These are phyloP conservation scores for Oreohelix idahoensis DNA, from an alignment of 1,140 invertebrate species.

Conservation along the genomic window DNA sequence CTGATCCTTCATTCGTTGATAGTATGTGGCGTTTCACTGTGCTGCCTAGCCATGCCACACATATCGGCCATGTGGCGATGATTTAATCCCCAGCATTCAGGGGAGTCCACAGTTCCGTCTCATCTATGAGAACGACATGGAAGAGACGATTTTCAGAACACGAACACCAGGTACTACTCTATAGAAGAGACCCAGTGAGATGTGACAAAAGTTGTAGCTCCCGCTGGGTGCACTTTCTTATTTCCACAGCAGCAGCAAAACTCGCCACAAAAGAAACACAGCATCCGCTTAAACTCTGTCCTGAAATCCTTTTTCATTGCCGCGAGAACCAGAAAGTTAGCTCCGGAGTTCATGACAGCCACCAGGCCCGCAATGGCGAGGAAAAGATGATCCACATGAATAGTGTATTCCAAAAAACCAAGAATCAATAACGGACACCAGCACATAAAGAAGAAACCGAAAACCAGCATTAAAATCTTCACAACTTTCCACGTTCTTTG, in stretches of 20 bases:
- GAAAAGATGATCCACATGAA: slow-evolving; percentile 18
- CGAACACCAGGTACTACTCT: too few relatives aligned
- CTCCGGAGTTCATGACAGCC: slow-evolving; percentile 24
- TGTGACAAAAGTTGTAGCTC: neutral
- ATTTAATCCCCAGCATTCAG: too few relatives aligned
- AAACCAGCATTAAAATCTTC: slow-evolving; percentile 14
- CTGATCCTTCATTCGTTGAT: too few relatives aligned
- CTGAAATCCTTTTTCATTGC: slow-evolving; percentile 35
- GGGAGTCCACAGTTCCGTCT: too few relatives aligned
- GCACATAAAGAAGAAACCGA: slow-evolving; percentile 19
- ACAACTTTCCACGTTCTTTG: neutral
- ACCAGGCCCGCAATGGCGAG: neutral
- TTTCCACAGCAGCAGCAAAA: neutral
- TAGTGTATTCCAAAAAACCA: slow-evolving; percentile 17
- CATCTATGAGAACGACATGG: too few relatives aligned
- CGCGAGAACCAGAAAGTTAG: slow-evolving; percentile 16
- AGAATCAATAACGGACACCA: slow-evolving; percentile 29
- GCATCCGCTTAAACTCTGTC: neutral
- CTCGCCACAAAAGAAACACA: neutral
- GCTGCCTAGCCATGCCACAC: too few relatives aligned
- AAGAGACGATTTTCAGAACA: too few relatives aligned
- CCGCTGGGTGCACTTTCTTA: neutral
- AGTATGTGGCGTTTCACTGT: too few relatives aligned
- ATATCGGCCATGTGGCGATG: too few relatives aligned
- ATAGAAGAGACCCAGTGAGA: neutral